phyloP scores from a whole-genome alignment of 2,888 invertebrate genomes.

The Chrysodeixis includens region DNA sequence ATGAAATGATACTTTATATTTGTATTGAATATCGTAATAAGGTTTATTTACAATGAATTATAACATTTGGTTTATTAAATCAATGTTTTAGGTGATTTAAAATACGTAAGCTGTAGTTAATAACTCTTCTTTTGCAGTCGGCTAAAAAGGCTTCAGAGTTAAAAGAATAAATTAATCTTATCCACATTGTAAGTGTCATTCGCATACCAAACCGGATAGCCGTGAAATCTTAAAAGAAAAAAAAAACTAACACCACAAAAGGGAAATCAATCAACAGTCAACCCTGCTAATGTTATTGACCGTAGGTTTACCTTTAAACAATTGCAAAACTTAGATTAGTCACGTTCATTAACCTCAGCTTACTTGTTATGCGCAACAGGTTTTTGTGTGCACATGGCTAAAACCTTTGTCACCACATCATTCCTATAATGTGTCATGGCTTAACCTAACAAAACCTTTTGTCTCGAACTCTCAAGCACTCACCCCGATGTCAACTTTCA shows the following conservation, averaged over 20 bases:
- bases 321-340: slow-evolving; percentile 70
- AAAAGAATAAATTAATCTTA: too few relatives aligned
- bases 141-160: too few relatives aligned
- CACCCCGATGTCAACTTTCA: slow-evolving; percentile 31
- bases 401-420: slow-evolving; percentile 70
- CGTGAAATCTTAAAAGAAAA: too few relatives aligned
- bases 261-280: not conserved
- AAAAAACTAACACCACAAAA: not conserved
- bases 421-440: slow-evolving; percentile 73
- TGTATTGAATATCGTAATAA: not conserved
- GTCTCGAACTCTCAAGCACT: not conserved
- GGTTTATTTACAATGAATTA: too few relatives aligned
- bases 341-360: slow-evolving; percentile 62
- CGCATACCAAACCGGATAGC: too few relatives aligned
- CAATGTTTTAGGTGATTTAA: too few relatives aligned
- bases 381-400: slow-evolving; percentile 63
- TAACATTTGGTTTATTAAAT: too few relatives aligned
- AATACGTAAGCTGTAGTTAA: too few relatives aligned
- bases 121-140: too few relatives aligned
- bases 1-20: slow-evolving; percentile 6
- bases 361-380: slow-evolving; percentile 68
- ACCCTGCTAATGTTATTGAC: slow-evolving; percentile 26
- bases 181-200: too few relatives aligned
- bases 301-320: slow-evolving; percentile 35
- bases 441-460: slow-evolving; percentile 41